Base-by-base conservation (phyloP, 2,888 invertebrate species). In the Phortica okadai region DNA sequence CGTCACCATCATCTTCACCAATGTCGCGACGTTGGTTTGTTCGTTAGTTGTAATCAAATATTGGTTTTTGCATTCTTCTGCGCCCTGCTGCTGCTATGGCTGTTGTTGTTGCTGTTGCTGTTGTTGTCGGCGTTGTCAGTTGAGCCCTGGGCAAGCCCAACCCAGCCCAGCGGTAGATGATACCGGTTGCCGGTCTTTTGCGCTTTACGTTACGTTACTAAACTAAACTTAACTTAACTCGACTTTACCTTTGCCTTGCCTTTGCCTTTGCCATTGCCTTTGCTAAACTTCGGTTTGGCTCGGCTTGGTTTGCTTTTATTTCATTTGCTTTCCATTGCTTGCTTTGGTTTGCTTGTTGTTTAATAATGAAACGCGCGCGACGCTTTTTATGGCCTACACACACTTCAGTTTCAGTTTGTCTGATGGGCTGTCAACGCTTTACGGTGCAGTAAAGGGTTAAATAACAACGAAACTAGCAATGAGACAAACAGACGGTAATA, bases 1-100 rank as follows among this genome's bases (percentile, higher is more conserved):
- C 8, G 6, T 50, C 50, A 14, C 33, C 33, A 33, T 33, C 33
- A 33, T 33, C 33, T 50, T 50, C 10, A 6, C 10, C 50, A 50
- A 11, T 8, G 8, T 50, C 50, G 50, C 50, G 25, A 4, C 54
- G 54, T 50, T 66, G 8, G 58, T 50, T 44, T 45, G 42, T 45
- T 62, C 78, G 82, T 81, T 82, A 76, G 76, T 76, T 79, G 79
- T 83, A 82, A 82, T 80, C 82, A 82, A 83, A 83, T 83, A 83
- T 83, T 83, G 83, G 83, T 81, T 81, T 78, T 69, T 66, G 77
- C 80, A 79, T 81, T 77, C 76, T 76, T 11, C 67, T 42, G 41
- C 41, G 21, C 67, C 58, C 50, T 69, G 45, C 21, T 14, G 42
- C 42, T 74, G 11, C 66, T 74, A 41, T 74, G n/a, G 62, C 42